Evolutionary conservation across 2,113 vertebrate genomes (phyloP), one percentile per base, ranked within the genome.

Genomic region (Myrmophylax atrothorax): DNA sequence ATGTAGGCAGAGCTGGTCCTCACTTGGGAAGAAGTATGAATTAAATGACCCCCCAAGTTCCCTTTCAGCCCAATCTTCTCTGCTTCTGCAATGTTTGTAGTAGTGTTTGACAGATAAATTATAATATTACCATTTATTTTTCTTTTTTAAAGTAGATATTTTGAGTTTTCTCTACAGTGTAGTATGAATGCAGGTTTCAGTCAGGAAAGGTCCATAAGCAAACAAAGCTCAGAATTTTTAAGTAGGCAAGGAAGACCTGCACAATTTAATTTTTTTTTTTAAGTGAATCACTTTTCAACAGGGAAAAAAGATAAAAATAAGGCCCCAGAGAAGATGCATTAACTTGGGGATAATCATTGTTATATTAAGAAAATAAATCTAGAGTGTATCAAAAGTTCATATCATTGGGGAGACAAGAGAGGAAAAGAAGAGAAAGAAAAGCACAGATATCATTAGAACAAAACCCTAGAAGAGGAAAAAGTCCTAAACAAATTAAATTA

Each of bases 401-500:
- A 42, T 72, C 67, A 87, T 67, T 64, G 50, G 44, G 47, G 64
- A 70, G 42, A 84, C 85, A 35, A 67, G 13, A 74, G 47, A 24
- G 22, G 18, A 44, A 66, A 84, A 53, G 26, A 63, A 78, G 55
- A 63, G 46, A 66, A 84, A 18, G 46, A 79, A 79, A 89, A 77
- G 31, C 47, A 79, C 18, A 82, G 50, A 59, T 93, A 85, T 53
- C 66, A 28, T 82, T 74, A 74, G 33, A 89, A 90, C 58, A 91
- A 94, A 87, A 81, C 37, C 28, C 38, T 78, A 28, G 40, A 91
- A 93, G 69, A 82, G 15, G 37, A n/a, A 50, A 66, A 86, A 82
- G 72, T 87, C 90, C 86, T 85, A 96, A 96, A 90, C 75, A 94
- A 97, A 97, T 96, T 95, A 92, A 96, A 97, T 97, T 96, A 95